Base-by-base conservation (phyloP, 2,797 vertebrate species). In the Parambassis ranga region DNA sequence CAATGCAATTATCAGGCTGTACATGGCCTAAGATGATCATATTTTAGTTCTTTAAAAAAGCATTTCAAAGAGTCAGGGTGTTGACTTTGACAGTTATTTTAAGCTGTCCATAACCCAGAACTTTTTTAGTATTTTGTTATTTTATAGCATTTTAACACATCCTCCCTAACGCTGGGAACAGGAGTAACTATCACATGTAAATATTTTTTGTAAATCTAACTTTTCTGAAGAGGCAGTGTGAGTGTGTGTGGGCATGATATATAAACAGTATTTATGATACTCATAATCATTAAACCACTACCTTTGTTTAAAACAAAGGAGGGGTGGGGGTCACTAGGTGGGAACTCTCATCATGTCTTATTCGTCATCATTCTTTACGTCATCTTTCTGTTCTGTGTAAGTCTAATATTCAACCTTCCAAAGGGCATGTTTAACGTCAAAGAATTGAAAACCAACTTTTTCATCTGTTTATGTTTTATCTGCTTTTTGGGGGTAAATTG, bases 121-220 rank as follows among this genome's bases (percentile, higher is more conserved):
- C n/a, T 5, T 23, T 44, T 41, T 2, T 65, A 46, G 2, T 6
- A 31, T 15, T 35, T 16, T 16, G 28, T 53, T 42, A 3, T 5
- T 22, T 22, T 9, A 35, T 7, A 42, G 41, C 41, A 27, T 20
- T 69, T 71, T 10, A 62, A 57, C 35, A 60, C 56, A 33, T 28
- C 31, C 15, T 82, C 50, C 49, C 46, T 57, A 56, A 61, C 81
- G 78, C 81, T 83, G 82, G 85, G 74, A 82, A 77, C 67, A 64
- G n/a, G 13, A 50, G 35, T 75, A 64, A 57, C 57, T 37, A 65
- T 75, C 43, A 65, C 36, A 64, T 85, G 81, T 82, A 88, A 81
- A 87, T 84, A 74, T 30, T 65, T 53, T 49, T 75, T 83, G 60
- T 82, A 75, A 75, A 77, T 80, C 28, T 52, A 62, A 49, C 52